Conservation (phyloP, 1,140 invertebrate species). For the Physella acuta region DNA sequence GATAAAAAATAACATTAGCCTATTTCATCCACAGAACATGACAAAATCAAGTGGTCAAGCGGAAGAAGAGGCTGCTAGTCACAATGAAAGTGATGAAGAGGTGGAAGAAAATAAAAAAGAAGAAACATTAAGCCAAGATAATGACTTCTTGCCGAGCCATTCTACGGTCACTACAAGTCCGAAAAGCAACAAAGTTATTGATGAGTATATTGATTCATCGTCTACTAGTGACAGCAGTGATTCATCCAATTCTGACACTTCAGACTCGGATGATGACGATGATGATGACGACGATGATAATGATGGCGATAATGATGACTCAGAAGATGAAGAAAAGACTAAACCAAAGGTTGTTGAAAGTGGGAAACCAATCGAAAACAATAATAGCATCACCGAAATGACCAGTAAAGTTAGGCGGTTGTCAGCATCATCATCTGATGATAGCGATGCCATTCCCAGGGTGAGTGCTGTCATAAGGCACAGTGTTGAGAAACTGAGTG, state of each 20-base stretch:
- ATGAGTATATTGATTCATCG: constrained; percentile 15
- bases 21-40: neutral
- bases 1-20: no score
- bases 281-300: constrained; percentile 25
- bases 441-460: constrained; percentile 16
- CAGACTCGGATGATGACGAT: constrained; percentile 25
- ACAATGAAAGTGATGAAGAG: constrained; percentile 8
- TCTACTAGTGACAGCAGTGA: constrained; percentile 22
- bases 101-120: constrained; percentile 6
- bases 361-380: neutral
- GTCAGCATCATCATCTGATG: constrained; percentile 22
- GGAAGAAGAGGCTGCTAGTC: neutral
- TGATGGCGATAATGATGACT: constrained; percentile 27
- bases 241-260: constrained; percentile 23
- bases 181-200: constrained; percentile 7
- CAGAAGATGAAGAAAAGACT: constrained; percentile 12
- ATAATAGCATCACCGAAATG: neutral
- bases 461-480: constrained; percentile 11
- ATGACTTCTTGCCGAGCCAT: neutral
- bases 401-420: constrained; percentile 21
- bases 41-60: neutral
- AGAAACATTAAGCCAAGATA: constrained; percentile 1
- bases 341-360: constrained; percentile 9
- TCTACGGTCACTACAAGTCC: neutral
- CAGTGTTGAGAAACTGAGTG: neutral